phyloP scores from a whole-genome alignment of 1,140 invertebrate genomes.

The Drosophila subpulchrella region DNA sequence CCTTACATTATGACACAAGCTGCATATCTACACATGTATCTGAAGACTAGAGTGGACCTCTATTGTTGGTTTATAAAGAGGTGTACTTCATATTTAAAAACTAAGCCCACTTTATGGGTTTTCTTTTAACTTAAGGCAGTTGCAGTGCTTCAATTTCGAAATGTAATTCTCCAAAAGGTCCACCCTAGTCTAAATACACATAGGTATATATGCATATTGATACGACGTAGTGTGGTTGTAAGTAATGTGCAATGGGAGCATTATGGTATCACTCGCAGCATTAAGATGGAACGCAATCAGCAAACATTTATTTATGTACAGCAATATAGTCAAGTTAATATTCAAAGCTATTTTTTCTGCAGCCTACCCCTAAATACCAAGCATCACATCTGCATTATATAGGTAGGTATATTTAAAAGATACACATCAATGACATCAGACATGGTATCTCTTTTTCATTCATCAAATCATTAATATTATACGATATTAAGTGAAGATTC shows the following conservation, averaged over 20 bases:
- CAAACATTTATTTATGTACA: slow-evolving; percentile 35
- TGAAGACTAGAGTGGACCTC: slow-evolving; percentile 5
- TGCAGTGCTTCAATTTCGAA: not conserved
- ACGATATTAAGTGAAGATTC: not conserved
- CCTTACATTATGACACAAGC: slow-evolving; percentile 40
- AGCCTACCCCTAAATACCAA: slow-evolving; percentile 20
- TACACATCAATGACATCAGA: not conserved
- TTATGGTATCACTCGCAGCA: slow-evolving; percentile 22
- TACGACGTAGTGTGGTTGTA: slow-evolving; percentile 63
- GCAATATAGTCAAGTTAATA: slow-evolving; percentile 12
- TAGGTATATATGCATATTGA: slow-evolving; percentile 43
- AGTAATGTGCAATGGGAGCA: slow-evolving; percentile 60
- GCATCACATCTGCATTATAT: not conserved
- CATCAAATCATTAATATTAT: slow-evolving; percentile 5
- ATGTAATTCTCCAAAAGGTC: slow-evolving; percentile 1
- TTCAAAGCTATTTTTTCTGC: slow-evolving; percentile 5
- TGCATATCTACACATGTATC: slow-evolving; percentile 34
- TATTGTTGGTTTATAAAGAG: not conserved
- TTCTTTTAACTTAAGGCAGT: no score
- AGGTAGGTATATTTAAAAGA: not conserved
- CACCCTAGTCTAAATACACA: slow-evolving; percentile 35
- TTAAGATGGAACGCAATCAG: slow-evolving; percentile 33
- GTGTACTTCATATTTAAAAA: no score
- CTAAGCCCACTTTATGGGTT: not conserved
- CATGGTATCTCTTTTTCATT: not conserved